Percentiles rank a stretch among this genome's conserved stretches.
phyloP scores from a whole-genome alignment of 2,888 invertebrate genomes.

The Arctia plantaginis region DNA sequence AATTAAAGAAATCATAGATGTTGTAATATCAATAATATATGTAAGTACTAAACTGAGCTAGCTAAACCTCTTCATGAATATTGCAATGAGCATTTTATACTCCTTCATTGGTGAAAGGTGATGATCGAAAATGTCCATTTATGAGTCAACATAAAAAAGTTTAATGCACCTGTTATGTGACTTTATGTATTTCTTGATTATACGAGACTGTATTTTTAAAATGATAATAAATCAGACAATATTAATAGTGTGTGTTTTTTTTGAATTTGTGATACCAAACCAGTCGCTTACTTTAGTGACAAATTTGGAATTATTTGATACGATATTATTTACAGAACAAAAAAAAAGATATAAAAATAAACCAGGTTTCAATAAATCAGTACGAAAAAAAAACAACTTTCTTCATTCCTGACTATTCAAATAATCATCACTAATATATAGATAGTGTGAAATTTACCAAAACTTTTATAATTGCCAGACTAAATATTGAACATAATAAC shows the following conservation, averaged over 20 bases:
- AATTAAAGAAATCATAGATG: not conserved
- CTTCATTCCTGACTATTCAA: too few species aligned
- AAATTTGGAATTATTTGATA: too few species aligned
- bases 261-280: not conserved
- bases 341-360: too few species aligned
- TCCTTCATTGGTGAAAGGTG: constrained; percentile 44
- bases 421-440: too few species aligned
- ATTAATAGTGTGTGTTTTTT: not conserved
- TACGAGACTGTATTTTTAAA: not conserved
- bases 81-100: constrained; percentile 11
- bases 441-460: too few species aligned
- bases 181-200: constrained; percentile 13
- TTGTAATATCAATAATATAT: not conserved
- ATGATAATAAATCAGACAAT: not conserved
- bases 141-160: constrained; percentile 29
- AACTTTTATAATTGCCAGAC: too few species aligned
- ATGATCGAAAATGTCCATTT: constrained; percentile 28
- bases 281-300: too few species aligned
- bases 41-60: not conserved
- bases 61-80: not conserved
- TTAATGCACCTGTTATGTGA: constrained; percentile 21
- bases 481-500: not conserved
- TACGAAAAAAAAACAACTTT: too few species aligned
- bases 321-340: too few species aligned
- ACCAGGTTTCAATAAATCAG: too few species aligned